A percentile compares a stretch with the other conserved stretches of the same genome.
Conservation (phyloP, 2,797 vertebrate species). For the Botia kubotai region DNA sequence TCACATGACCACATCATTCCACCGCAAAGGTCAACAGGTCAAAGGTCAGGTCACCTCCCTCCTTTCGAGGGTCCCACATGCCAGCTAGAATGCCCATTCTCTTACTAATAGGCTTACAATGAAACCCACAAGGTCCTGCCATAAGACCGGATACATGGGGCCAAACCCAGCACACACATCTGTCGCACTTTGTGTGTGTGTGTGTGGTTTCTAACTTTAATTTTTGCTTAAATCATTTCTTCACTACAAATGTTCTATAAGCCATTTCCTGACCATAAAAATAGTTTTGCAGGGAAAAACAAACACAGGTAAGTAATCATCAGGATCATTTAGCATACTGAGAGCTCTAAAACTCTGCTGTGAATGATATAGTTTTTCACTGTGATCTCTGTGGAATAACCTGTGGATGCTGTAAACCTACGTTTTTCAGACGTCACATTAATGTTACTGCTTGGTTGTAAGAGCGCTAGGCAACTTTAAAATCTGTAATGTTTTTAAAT, state of each 20-base stretch:
- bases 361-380: no score
- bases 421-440: no score
- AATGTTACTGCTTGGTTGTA: no score
- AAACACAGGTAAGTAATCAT: not conserved
- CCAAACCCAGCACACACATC: conserved; percentile 21
- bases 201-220: not conserved
- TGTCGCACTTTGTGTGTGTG: conserved; percentile 1
- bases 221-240: not conserved
- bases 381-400: no score
- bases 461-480: no score
- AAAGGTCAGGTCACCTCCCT: conserved; percentile 40
- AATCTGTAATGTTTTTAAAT: no score
- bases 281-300: not conserved
- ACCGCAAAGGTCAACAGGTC: conserved; percentile 36
- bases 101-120: conserved; percentile 48
- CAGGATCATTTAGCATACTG: not conserved
- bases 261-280: not conserved
- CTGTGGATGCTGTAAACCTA: no score
- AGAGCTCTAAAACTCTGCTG: no score
- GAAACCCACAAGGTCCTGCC: conserved; percentile 47
- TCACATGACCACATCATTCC: conserved; percentile 54
- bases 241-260: no score
- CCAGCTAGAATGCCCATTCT: conserved; percentile 31
- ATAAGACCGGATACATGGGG: conserved; percentile 48
- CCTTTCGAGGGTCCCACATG: conserved; percentile 31